A percentile compares a stretch with the other conserved stretches of the same genome.
Conservation (phyloP, 2,888 invertebrate species). For the Phortica okadai region DNA sequence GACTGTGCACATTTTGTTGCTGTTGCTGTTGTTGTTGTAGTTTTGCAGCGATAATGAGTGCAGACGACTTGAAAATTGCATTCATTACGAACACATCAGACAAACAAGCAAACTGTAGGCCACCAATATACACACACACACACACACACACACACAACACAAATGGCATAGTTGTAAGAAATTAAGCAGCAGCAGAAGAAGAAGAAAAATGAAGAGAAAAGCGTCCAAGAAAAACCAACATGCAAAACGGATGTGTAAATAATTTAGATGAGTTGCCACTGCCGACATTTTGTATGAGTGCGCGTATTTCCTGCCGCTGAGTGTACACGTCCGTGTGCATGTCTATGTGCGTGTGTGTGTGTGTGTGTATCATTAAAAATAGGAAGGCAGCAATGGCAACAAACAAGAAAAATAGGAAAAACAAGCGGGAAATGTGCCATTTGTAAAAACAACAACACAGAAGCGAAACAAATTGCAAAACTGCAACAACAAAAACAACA, state of each 20-base stretch:
- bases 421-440: constrained; percentile 64
- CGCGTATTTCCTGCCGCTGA: not conserved
- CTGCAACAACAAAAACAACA: not conserved
- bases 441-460: constrained; percentile 61
- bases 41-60: constrained; percentile 65
- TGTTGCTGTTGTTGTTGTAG: not conserved
- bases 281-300: constrained; percentile 17
- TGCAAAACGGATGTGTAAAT: constrained; percentile 70
- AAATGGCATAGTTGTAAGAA: constrained; percentile 58
- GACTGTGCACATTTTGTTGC: constrained; percentile 39
- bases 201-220: constrained; percentile 44
- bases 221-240: constrained; percentile 45
- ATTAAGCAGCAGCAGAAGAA: constrained; percentile 59
- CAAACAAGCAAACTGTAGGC: constrained; percentile 42
- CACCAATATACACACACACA: not conserved
- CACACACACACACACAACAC: not conserved
- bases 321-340: not conserved
- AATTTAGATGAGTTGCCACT: constrained; percentile 67
- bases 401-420: constrained; percentile 52
- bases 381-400: constrained; percentile 34
- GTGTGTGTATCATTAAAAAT: constrained; percentile 69
- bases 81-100: constrained; percentile 65
- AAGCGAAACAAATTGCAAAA: constrained; percentile 56
- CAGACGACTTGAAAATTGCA: constrained; percentile 71
- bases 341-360: constrained; percentile 53